Evolutionary conservation across 2,888 invertebrate genomes (phyloP).

Genomic region (Himalopsyche tibetana): DNA sequence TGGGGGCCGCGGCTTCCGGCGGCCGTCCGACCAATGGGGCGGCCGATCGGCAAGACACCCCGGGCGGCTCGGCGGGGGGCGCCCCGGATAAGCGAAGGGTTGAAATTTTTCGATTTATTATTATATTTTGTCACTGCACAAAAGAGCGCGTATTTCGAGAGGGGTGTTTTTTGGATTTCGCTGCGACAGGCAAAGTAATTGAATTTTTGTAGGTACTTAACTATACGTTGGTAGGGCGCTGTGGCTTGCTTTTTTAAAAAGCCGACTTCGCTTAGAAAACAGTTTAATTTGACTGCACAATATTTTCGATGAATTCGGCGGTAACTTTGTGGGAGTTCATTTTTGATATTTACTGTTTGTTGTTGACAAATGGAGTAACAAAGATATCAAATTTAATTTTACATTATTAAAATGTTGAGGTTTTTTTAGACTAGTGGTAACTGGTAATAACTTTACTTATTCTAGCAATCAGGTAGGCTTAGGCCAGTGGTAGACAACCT

Average conservation of each 20-base stretch:
- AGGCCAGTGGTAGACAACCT: too few species aligned
- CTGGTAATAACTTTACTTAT: too few species aligned
- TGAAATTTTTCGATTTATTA: constrained; percentile 33
- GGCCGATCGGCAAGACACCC: constrained; percentile 13
- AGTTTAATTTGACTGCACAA: neutral
- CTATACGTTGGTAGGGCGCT: neutral
- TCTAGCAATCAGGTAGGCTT: too few species aligned
- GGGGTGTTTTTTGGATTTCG: neutral
- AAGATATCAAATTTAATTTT: too few species aligned
- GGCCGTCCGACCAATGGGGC: constrained; percentile 21
- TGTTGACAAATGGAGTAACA: too few species aligned
- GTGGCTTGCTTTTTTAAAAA: too few species aligned
- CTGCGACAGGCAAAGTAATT: neutral
- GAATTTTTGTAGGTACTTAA: constrained; percentile 14
- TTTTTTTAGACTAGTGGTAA: too few species aligned
- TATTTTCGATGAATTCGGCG: neutral
- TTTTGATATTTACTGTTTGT: neutral
- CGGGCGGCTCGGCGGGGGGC: constrained; percentile 9
- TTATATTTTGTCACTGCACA: constrained; percentile 39
- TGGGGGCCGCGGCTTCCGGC: constrained; percentile 19
- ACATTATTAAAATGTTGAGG: too few species aligned
- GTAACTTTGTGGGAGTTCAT: neutral
- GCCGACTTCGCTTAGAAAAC: too few species aligned
- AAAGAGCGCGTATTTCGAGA: constrained; percentile 2
- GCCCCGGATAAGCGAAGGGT: constrained; percentile 15